These are phyloP conservation scores for Dynastes grantii DNA, from an alignment of 2,888 invertebrate genomes.

Conservation along the genomic window DNA sequence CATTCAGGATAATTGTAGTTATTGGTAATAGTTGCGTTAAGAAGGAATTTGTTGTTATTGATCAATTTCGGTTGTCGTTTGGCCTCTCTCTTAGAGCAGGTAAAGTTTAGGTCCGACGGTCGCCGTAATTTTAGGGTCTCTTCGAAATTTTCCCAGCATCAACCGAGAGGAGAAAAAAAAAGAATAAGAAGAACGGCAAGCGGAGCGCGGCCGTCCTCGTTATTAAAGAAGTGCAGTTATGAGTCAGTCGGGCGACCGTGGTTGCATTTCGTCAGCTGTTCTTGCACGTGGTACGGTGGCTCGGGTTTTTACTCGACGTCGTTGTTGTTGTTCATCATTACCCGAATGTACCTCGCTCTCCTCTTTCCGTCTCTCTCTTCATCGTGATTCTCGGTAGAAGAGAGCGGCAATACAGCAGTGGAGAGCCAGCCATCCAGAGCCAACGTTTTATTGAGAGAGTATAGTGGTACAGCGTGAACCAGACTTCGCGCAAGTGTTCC, in stretches of 20 bases:
- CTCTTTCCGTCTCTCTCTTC: constrained; percentile 41
- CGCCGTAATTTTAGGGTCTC: constrained; percentile 43
- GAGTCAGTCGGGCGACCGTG: constrained; percentile 49
- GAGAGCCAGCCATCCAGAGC: constrained; percentile 49
- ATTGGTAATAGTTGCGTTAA: constrained; percentile 28
- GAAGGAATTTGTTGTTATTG: constrained; percentile 44
- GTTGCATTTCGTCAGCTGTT: constrained; percentile 51
- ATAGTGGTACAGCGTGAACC: constrained; percentile 65
- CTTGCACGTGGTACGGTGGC: constrained; percentile 50
- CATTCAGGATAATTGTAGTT: constrained; percentile 24
- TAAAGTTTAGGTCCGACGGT: constrained; percentile 46
- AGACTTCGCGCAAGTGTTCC: constrained; percentile 67
- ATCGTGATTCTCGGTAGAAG: constrained; percentile 45
- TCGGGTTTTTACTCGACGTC: constrained; percentile 45
- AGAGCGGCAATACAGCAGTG: constrained; percentile 44
- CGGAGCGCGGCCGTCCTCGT: constrained; percentile 46
- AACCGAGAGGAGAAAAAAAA: constrained; percentile 19
- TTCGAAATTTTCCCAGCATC: constrained; percentile 48
- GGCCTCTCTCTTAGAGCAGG: constrained; percentile 37
- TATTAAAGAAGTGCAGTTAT: constrained; percentile 48
- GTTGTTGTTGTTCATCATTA: constrained; percentile 48
- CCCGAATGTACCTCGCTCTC: constrained; percentile 43
- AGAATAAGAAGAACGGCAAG: constrained; percentile 41
- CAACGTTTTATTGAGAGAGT: constrained; percentile 47
- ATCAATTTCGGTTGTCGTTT: constrained; percentile 42